phyloP scores from a whole-genome alignment of 2,113 vertebrate species.

The Cheilinus undulatus region DNA sequence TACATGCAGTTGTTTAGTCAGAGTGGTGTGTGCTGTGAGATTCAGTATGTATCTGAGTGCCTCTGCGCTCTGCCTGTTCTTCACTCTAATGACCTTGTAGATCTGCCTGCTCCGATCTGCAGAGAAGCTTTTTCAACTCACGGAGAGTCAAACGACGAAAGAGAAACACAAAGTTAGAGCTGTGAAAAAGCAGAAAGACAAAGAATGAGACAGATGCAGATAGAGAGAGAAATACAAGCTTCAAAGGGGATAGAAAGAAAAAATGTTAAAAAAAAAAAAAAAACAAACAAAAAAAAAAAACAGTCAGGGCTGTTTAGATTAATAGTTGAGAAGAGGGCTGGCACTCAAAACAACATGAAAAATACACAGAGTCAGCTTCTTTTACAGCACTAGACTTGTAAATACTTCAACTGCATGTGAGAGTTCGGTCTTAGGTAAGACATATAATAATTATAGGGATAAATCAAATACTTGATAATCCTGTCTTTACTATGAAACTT shows the following conservation, averaged over 20 bases:
- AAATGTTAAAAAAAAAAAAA: no score
- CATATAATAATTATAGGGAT: no score
- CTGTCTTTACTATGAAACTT: background rate
- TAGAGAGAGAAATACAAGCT: background rate
- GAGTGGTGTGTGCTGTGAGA: slow-evolving; percentile 26
- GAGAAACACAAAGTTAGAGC: slow-evolving; percentile 45
- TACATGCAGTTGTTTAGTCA: slow-evolving; percentile 19
- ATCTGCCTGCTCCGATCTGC: slow-evolving; percentile 70
- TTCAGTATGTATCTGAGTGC: slow-evolving; percentile 54
- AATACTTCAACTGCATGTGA: background rate
- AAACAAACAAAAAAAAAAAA: no score
- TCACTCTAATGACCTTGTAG: slow-evolving; percentile 76
- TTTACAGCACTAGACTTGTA: slow-evolving; percentile 3
- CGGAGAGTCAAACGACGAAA: slow-evolving; percentile 29
- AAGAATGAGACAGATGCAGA: slow-evolving; percentile 9
- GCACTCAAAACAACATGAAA: slow-evolving; percentile 7
- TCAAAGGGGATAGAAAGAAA: background rate
- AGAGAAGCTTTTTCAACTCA: slow-evolving; percentile 56
- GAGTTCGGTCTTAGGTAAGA: background rate
- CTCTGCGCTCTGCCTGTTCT: slow-evolving; percentile 45
- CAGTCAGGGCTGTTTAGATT: slow-evolving; percentile 27
- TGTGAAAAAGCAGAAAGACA: slow-evolving; percentile 23
- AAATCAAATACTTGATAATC: background rate
- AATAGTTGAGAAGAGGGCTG: slow-evolving; percentile 21
- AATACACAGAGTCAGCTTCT: background rate